Conservation (phyloP, 2,888 invertebrate genomes). For the Leuctra nigra region DNA sequence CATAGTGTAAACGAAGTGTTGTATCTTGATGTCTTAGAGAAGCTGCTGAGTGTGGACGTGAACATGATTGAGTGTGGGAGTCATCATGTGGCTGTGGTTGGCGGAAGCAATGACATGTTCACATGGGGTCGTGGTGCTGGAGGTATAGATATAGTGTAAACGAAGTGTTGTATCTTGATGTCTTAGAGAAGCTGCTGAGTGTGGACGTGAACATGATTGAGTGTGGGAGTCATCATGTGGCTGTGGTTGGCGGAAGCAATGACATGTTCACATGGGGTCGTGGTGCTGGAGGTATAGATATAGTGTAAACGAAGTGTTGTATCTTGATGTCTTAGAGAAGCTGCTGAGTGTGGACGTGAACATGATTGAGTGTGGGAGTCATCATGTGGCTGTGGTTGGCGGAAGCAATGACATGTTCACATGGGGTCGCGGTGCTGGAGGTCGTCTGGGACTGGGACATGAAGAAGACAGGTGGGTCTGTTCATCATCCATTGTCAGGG, state of each 20-base stretch:
- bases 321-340: too few species aligned
- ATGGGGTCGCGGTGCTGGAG: constrained; percentile 58
- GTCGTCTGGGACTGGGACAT: constrained; percentile 52
- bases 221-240: constrained; percentile 57
- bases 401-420: constrained; percentile 54
- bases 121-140: too few species aligned
- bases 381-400: constrained; percentile 57
- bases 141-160: too few species aligned
- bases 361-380: constrained; percentile 52
- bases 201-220: constrained; percentile 53
- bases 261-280: constrained; percentile 60
- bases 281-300: constrained; percentile 52
- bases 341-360: constrained; percentile 52
- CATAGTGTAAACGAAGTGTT: too few species aligned
- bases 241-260: constrained; percentile 53
- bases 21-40: too few species aligned
- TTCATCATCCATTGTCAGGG: too few species aligned
- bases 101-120: too few species aligned
- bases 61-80: too few species aligned
- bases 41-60: too few species aligned
- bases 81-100: too few species aligned
- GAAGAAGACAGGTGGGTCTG: constrained; percentile 45
- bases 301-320: too few species aligned
- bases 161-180: too few species aligned
- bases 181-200: constrained; percentile 46